Evolutionary conservation across 2,888 invertebrate genomes (phyloP).

Genomic region (Syrista parreyssii): DNA sequence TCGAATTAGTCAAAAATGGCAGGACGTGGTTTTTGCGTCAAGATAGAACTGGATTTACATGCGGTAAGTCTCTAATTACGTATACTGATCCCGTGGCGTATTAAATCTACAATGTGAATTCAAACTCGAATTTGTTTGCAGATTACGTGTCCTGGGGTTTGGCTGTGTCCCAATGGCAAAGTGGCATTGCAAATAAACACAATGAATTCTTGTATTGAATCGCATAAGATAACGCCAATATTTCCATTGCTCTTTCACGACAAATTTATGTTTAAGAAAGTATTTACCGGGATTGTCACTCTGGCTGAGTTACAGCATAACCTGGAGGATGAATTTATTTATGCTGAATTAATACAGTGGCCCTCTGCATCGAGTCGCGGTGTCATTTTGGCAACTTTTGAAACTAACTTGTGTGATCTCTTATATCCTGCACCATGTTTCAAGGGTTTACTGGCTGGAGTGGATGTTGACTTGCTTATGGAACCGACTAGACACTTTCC

Average conservation of each 20-base stretch:
- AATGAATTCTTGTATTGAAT: conserved; percentile 77
- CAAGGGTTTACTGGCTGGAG: conserved; percentile 70
- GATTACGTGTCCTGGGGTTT: conserved; percentile 89
- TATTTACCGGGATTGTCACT: conserved; percentile 65
- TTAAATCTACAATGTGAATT: neutral
- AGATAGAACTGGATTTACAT: conserved; percentile 57
- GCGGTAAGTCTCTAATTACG: conserved; percentile 48
- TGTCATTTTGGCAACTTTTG: conserved; percentile 73
- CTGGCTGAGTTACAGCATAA: conserved; percentile 66
- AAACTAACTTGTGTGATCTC: conserved; percentile 74
- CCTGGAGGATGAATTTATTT: conserved; percentile 72
- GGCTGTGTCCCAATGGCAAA: conserved; percentile 84
- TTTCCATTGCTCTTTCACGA: conserved; percentile 81
- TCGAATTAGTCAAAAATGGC: conserved; percentile 42
- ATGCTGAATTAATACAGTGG: conserved; percentile 77
- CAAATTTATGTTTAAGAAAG: conserved; percentile 77
- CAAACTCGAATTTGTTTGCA: conserved; percentile 50
- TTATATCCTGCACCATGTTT: conserved; percentile 72
- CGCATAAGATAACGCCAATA: conserved; percentile 73
- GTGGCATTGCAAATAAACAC: conserved; percentile 77
- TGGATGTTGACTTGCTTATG: conserved; percentile 76
- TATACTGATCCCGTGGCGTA: neutral
- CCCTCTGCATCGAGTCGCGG: conserved; percentile 56
- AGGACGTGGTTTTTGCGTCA: conserved; percentile 59
- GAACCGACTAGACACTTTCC: conserved; percentile 75